phyloP scores from a whole-genome alignment of 2,888 invertebrate species.

The Baccha elongata region DNA sequence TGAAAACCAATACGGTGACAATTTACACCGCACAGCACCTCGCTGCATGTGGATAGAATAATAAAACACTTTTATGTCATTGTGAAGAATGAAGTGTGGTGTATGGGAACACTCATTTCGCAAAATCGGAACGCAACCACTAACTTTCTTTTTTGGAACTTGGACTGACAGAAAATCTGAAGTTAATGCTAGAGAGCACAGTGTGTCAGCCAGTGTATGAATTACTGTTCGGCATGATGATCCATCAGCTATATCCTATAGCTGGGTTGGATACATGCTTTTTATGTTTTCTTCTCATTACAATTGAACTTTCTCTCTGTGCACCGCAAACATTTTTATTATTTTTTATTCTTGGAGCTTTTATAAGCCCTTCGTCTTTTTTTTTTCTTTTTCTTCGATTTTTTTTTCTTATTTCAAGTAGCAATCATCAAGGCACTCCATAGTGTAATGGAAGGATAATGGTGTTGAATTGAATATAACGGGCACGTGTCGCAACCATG shows the following conservation, averaged over 20 bases:
- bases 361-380: conserved; percentile 13
- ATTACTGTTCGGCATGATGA: conserved; percentile 73
- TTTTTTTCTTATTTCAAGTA: conserved; percentile 48
- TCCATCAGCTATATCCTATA: conserved; percentile 73
- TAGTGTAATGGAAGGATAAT: conserved; percentile 70
- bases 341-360: conserved; percentile 35
- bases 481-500: conserved; percentile 58
- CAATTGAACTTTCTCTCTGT: conserved; percentile 62
- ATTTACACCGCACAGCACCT: conserved; percentile 57
- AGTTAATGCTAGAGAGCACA: conserved; percentile 47
- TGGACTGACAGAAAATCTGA: conserved; percentile 11
- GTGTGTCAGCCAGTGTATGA: conserved; percentile 70
- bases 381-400: too few relatives aligned
- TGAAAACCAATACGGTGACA: too few relatives aligned
- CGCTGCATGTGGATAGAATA: too few relatives aligned
- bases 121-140: too few relatives aligned
- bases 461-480: conserved; percentile 70
- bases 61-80: conserved; percentile 47
- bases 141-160: too few relatives aligned
- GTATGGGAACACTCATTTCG: conserved; percentile 33
- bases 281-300: conserved; percentile 47
- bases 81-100: conserved; percentile 65
- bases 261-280: conserved; percentile 65
- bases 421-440: conserved; percentile 61
- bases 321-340: conserved; percentile 39